Evolutionary conservation across 2,113 vertebrate genomes (phyloP), one percentile per base, ranked within the genome.

Genomic region (Pitta sordida): DNA sequence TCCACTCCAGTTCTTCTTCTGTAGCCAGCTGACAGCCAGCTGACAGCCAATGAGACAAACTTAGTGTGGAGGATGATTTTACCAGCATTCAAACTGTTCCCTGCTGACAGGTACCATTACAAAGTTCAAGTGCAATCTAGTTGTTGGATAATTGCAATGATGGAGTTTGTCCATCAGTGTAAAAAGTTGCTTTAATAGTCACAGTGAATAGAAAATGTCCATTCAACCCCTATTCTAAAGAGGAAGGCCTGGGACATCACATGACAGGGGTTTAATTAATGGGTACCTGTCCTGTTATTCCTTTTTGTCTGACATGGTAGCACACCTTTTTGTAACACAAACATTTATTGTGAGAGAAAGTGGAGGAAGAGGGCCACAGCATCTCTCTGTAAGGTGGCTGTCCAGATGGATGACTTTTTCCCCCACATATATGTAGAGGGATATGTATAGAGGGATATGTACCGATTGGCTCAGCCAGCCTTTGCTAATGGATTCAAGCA

Each of bases 401-500:
- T 41, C 29, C 44, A 83, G 34, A 79, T 1, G 19, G 51, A 32
- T 22, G 29, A 53, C 49, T 46, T 46, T 75, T 44, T 86, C 15
- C 34, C 9, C 2, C 3, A 49, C 3, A 1, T 5, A 13, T 1
- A 7, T 34, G 15, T 11, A 59, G 18, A 64, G 5, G 29, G 24
- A 10, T 10, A 64, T 3, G 24, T 15, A 59, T 27, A 3, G n/a
- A n/a, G n/a, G n/a, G n/a, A n/a, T n/a, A n/a, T n/a, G n/a, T n/a
- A n/a, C n/a, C n/a, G n/a, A n/a, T n/a, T n/a, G n/a, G n/a, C n/a
- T n/a, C n/a, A n/a, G n/a, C n/a, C n/a, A 92, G 39, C 55, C 67
- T 69, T 59, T 0, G 0, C 49, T 64, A 55, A 69, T 1, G 26
- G 21, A 67, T 65, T 75, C 0, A 2, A 60, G 46, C 36, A 56